Percentiles rank a stretch among this genome's conserved stretches.
These are phyloP conservation scores for Numenius arquata DNA, from an alignment of 2,113 vertebrate genomes.

Conservation along the genomic window DNA sequence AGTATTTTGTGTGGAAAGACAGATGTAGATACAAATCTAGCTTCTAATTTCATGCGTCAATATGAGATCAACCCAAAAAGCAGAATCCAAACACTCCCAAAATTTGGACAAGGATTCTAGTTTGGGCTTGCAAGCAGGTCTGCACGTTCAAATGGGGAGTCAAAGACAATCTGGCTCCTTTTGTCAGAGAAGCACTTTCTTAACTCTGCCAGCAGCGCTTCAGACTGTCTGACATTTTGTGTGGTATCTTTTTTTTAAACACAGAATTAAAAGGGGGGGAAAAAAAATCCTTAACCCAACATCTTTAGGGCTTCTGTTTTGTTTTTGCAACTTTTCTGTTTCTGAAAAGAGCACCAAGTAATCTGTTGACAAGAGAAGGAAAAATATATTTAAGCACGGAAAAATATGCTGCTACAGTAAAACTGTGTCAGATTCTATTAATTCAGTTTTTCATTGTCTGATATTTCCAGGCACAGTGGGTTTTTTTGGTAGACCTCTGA, in stretches of 20 bases:
- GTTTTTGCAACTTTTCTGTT: conserved; percentile 55
- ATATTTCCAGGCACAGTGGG: conserved; percentile 71
- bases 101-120: conserved; percentile 24
- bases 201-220: conserved; percentile 63
- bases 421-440: conserved; percentile 73
- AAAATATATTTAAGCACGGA: conserved; percentile 65
- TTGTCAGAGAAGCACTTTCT: conserved; percentile 65
- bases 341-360: conserved; percentile 56
- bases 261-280: conserved; percentile 27
- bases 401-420: conserved; percentile 66
- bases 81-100: conserved; percentile 15
- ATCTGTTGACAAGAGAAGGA: conserved; percentile 61
- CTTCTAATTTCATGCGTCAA: background rate
- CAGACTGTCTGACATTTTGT: conserved; percentile 63
- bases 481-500: conserved; percentile 76
- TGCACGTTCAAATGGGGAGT: conserved; percentile 44
- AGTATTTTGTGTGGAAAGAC: background rate
- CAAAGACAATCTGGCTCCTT: conserved; percentile 53
- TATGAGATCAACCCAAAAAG: background rate
- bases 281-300: conserved; percentile 37
- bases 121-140: conserved; percentile 10
- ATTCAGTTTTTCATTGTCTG: conserved; percentile 69
- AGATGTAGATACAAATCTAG: background rate
- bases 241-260: conserved; percentile 1
- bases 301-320: conserved; percentile 66